Evolutionary conservation across 2,888 invertebrate species (phyloP).

Genomic region (Melanchra persicariae): DNA sequence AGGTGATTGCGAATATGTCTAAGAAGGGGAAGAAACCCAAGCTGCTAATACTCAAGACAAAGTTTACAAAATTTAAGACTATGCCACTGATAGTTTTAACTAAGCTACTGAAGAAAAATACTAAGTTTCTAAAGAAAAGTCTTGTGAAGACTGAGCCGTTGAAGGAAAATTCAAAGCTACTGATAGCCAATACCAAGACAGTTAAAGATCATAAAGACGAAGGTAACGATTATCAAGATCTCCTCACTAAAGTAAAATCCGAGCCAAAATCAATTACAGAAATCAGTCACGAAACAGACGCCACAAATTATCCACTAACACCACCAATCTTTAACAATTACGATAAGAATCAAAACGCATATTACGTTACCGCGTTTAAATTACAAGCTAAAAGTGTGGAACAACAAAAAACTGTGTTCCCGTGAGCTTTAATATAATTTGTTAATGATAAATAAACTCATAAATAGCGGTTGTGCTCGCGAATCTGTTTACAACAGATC

Average conservation of each 20-base stretch:
- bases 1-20: background rate
- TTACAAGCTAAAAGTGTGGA: slow-evolving; percentile 77
- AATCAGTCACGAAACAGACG: slow-evolving; percentile 30
- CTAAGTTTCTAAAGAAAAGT: background rate
- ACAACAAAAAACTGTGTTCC: slow-evolving; percentile 84
- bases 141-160: background rate
- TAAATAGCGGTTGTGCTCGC: slow-evolving; percentile 87
- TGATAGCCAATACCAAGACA: background rate
- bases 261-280: slow-evolving; percentile 14
- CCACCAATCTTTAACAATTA: slow-evolving; percentile 76
- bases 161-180: no score
- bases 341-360: slow-evolving; percentile 83
- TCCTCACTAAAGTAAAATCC: background rate
- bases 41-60: background rate
- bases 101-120: background rate
- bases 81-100: background rate
- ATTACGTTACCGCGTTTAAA: slow-evolving; percentile 75
- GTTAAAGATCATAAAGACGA: background rate
- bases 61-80: background rate
- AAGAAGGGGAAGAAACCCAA: background rate
- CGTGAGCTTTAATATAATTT: slow-evolving; percentile 90
- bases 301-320: slow-evolving; percentile 54
- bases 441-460: slow-evolving; percentile 91
- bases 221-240: background rate
- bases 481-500: slow-evolving; percentile 91